Evolutionary conservation across 2,888 invertebrate species (phyloP).

Genomic region (Pristionchus fissidentatus): DNA sequence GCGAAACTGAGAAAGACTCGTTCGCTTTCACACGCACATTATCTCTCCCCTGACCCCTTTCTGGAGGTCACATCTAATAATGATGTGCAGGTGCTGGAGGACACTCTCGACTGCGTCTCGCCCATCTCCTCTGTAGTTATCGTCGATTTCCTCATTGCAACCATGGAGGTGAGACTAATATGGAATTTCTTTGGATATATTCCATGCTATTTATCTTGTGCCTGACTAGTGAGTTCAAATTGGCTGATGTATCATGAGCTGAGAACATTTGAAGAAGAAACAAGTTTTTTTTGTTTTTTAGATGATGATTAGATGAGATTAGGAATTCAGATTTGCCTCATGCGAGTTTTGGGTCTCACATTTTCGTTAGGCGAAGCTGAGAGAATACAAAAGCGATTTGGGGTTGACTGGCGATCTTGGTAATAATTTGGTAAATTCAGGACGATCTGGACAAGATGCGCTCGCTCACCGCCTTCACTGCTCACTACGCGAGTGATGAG

Average conservation of each 20-base stretch:
- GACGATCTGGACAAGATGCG: constrained; percentile 26
- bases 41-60: not conserved
- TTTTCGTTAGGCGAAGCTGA: not conserved
- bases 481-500: constrained; percentile 26
- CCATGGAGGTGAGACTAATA: not conserved
- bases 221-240: not conserved
- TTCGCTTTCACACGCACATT: not conserved
- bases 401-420: not conserved
- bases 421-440: not conserved
- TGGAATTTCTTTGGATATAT: not conserved
- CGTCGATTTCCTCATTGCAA: constrained; percentile 15
- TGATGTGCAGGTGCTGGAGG: constrained; percentile 8
- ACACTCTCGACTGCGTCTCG: constrained; percentile 29
- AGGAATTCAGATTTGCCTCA: too few species aligned
- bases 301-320: too few species aligned
- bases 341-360: not conserved
- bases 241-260: not conserved
- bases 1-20: too few species aligned
- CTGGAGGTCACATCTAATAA: not conserved
- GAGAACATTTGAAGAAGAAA: not conserved
- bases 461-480: constrained; percentile 30
- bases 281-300: too few species aligned
- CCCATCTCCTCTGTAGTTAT: not conserved
- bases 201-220: not conserved
- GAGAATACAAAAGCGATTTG: too few species aligned